Evolutionary conservation across 2,888 invertebrate species (phyloP).

Genomic region (Mellilla xanthometata): DNA sequence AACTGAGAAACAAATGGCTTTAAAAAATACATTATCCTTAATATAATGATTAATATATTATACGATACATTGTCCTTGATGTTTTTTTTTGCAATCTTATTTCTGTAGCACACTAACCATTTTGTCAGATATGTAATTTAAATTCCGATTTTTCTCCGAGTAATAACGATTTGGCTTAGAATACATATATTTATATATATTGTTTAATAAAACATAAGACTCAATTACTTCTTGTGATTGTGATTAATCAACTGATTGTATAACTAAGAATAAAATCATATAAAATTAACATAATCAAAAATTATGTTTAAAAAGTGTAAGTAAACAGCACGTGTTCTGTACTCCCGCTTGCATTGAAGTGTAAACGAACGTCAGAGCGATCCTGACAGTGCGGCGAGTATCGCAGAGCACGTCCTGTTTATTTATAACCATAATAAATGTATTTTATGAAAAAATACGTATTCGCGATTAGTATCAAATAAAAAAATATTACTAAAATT

Average conservation of each 20-base stretch:
- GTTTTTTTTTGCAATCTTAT: constrained; percentile 74
- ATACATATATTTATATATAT: constrained; percentile 54
- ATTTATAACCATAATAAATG: constrained; percentile 2
- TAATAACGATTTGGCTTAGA: constrained; percentile 78
- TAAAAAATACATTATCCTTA: constrained; percentile 81
- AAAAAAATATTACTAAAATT: constrained; percentile 53
- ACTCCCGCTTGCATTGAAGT: constrained; percentile 17
- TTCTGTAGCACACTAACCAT: constrained; percentile 81
- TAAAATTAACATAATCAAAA: constrained; percentile 41
- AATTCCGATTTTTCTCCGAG: constrained; percentile 81
- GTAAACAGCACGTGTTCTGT: constrained; percentile 37
- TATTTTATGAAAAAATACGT: constrained; percentile 25
- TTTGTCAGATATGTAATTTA: constrained; percentile 82
- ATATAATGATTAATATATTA: constrained; percentile 77
- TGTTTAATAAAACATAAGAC: constrained; percentile 51
- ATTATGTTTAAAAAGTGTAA: constrained; percentile 40
- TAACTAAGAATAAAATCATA: constrained; percentile 32
- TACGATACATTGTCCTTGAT: constrained; percentile 80
- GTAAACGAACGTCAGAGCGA: no score
- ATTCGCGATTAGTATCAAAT: constrained; percentile 48
- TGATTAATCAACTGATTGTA: constrained; percentile 34
- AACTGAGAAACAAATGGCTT: constrained; percentile 75
- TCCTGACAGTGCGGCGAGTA: background rate
- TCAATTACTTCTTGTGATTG: constrained; percentile 44
- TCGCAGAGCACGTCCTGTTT: background rate